Evolutionary conservation across 2,888 invertebrate species (phyloP).

Genomic region (Corbicula japonica): DNA sequence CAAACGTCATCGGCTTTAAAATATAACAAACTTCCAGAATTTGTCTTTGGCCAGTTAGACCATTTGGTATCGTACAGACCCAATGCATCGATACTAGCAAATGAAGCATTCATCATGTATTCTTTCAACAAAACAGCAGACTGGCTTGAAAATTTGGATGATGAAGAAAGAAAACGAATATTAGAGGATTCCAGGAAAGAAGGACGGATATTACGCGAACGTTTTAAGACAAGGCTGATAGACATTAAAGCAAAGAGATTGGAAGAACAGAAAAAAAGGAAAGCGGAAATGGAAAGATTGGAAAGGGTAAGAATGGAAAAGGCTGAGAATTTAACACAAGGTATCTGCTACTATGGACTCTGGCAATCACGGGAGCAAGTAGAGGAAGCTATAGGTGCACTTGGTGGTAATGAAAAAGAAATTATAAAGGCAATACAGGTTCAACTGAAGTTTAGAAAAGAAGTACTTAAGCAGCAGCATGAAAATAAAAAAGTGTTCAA

Average conservation of each 20-base stretch:
- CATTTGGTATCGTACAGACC: conserved; percentile 51
- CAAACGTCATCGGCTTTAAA: conserved; percentile 30
- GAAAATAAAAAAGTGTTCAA: conserved; percentile 43
- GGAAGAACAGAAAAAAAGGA: conserved; percentile 34
- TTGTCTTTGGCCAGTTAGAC: conserved; percentile 56
- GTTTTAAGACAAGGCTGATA: conserved; percentile 40
- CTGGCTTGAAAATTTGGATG: conserved; percentile 27
- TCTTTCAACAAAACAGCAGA: conserved; percentile 52
- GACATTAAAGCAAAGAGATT: conserved; percentile 47
- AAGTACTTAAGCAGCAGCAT: conserved; percentile 44
- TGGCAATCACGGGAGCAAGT: conserved; percentile 49
- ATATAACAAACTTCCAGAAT: conserved; percentile 56
- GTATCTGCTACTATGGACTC: conserved; percentile 58
- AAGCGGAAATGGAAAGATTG: conserved; percentile 38
- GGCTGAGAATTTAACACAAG: conserved; percentile 47
- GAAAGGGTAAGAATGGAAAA: conserved; percentile 43
- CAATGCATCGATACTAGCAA: conserved; percentile 50
- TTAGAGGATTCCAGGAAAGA: conserved; percentile 48
- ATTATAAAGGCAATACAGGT: conserved; percentile 40
- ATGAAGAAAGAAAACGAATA: conserved; percentile 23
- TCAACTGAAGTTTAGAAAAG: conserved; percentile 45
- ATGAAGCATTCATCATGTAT: conserved; percentile 55
- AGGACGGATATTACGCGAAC: conserved; percentile 41
- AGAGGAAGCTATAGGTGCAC: conserved; percentile 36
- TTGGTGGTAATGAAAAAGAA: conserved; percentile 14